Conservation (phyloP, 2,113 vertebrate genomes). For the Poeciliopsis occidentalis region DNA sequence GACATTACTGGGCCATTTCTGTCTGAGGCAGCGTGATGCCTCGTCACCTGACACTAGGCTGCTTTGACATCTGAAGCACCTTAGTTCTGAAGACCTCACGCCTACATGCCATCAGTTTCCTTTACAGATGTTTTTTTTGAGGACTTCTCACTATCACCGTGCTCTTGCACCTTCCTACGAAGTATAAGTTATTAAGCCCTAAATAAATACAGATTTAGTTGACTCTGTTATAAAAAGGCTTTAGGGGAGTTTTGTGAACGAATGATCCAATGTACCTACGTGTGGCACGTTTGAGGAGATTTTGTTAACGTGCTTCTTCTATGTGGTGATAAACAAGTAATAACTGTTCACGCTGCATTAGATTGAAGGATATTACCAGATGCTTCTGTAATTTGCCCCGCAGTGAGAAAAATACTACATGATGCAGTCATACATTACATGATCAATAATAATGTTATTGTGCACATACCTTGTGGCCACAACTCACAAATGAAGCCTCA, state of each 20-base stretch:
- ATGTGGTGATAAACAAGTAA: neutral
- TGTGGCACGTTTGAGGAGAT: too few species aligned
- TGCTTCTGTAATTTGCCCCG: neutral
- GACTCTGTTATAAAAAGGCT: neutral
- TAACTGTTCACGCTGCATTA: neutral
- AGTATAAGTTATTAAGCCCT: neutral
- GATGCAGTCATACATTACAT: neutral
- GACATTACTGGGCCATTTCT: slow-evolving; percentile 90
- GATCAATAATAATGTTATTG: neutral
- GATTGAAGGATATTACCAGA: slow-evolving; percentile 1
- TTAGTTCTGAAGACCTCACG: slow-evolving; percentile 77
- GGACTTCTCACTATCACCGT: slow-evolving; percentile 77
- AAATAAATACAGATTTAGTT: neutral
- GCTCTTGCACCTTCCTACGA: slow-evolving; percentile 55
- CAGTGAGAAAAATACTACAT: neutral
- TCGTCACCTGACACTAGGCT: slow-evolving; percentile 85
- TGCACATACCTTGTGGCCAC: neutral
- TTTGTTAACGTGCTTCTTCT: neutral
- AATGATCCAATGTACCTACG: neutral
- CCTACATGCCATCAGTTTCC: slow-evolving; percentile 83
- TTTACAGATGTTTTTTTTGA: slow-evolving; percentile 79
- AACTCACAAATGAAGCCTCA: neutral
- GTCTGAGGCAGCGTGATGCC: slow-evolving; percentile 82
- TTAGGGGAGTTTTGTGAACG: neutral
- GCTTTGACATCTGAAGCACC: slow-evolving; percentile 90